Percentiles rank a stretch among this genome's conserved stretches.
These are phyloP conservation scores for Panagrolaimus sp. DNA, from an alignment of 1,140 invertebrate species.

Conservation along the genomic window DNA sequence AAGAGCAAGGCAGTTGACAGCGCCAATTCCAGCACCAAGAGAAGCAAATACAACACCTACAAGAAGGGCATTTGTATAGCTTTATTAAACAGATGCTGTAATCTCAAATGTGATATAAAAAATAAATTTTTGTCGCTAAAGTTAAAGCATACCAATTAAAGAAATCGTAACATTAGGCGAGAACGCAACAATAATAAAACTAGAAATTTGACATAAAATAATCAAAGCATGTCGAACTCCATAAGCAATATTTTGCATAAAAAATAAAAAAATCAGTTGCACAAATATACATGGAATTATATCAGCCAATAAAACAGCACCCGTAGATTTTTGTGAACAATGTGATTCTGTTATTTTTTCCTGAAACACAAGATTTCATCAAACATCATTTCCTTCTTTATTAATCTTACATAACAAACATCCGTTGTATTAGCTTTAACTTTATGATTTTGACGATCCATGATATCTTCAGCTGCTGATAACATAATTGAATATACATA, in stretches of 20 bases:
- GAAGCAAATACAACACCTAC: constrained; percentile 34
- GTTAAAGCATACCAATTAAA: constrained; percentile 3
- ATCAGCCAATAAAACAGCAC: constrained; percentile 42
- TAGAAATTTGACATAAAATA: constrained; percentile 17
- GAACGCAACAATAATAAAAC: constrained; percentile 34
- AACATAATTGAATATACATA: too few species aligned
- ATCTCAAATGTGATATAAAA: too few species aligned
- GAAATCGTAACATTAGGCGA: constrained; percentile 26
- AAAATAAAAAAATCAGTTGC: constrained; percentile 41
- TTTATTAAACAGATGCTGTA: too few species aligned
- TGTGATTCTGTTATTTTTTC: constrained; percentile 5
- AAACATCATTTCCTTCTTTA: not conserved
- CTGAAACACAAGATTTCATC: not conserved
- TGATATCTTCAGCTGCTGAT: too few species aligned
- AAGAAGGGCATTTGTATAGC: too few species aligned
- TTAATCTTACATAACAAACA: not conserved
- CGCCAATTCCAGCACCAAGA: constrained; percentile 29
- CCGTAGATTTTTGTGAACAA: constrained; percentile 18
- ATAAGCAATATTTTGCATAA: constrained; percentile 39
- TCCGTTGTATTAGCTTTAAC: too few species aligned
- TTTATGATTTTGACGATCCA: too few species aligned
- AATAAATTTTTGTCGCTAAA: too few species aligned
- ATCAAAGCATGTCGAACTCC: constrained; percentile 35
- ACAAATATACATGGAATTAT: constrained; percentile 38
- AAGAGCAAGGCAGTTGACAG: constrained; percentile 25